Evolutionary conservation across 2,113 vertebrate genomes (phyloP), one percentile per base, ranked within the genome.

Genomic region (Blennius ocellaris): DNA sequence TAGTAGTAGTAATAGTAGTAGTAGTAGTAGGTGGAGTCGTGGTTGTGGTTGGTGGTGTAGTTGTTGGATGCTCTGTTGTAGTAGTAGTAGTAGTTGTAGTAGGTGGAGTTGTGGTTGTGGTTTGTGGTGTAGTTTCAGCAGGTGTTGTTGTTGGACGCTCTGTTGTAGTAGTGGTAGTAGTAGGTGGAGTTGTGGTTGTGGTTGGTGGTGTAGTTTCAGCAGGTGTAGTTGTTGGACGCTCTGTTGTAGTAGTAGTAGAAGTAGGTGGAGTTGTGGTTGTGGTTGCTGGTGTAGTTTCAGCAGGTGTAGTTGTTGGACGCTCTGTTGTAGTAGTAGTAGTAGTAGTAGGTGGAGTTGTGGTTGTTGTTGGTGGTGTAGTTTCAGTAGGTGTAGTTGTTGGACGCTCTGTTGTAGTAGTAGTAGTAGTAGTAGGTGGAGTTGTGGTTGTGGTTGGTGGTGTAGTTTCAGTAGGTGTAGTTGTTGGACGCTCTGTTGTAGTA

Each of bases 341-440:
- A 14, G 62, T 59, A 3, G 45, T 11, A 6, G 45, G 45, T 1
- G 6, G 5, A 5, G 45, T 14, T n/a, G 45, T 48, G 2, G 45
- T n/a, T n/a, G 45, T 48, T 3, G 45, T 12, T 12, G n/a, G 45
- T 47, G 14, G 21, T 30, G 21, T 2, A 30, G 44, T 30, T 56
- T 60, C 55, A 10, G 62, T 59, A 14, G 45, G 11, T n/a, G 45
- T 48, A 6, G 45, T n/a, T n/a, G n/a, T n/a, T n/a, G n/a, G n/a
- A n/a, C n/a, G n/a, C n/a, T n/a, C n/a, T n/a, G 44, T 30, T 56
- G 70, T 62, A 10, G 62, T 59, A 14, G 45, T 11, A 14, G 45
- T 48, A 6, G 45, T n/a, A 14, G 45, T 48, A 1, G 45, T 12
- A 14, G 45, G 4, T 1, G 12, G 11, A 11, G 45, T 48, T 48